phyloP scores from a whole-genome alignment of 2,888 invertebrate species.

The Pherbina coryleti region DNA sequence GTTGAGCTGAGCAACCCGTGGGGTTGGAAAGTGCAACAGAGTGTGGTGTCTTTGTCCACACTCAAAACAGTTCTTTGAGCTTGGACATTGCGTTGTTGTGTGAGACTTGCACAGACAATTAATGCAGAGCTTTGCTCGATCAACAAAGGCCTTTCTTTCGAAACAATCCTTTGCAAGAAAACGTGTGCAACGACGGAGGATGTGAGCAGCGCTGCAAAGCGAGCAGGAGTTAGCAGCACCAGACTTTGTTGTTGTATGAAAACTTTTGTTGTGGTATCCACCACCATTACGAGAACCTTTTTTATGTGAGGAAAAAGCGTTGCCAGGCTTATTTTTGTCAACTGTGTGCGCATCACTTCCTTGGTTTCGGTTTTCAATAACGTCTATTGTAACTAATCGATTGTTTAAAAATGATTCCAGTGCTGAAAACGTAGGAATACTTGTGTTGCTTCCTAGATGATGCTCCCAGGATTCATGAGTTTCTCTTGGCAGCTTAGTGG shows the following conservation, averaged over 20 bases:
- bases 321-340: background rate
- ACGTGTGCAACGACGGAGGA: conserved; percentile 25
- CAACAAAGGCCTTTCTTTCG: background rate
- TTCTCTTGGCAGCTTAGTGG: conserved; percentile 28
- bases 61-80: background rate
- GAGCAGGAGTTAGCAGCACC: background rate
- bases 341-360: background rate
- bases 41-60: background rate
- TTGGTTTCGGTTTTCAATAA: conserved; percentile 5
- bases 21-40: background rate
- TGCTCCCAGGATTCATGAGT: conserved; percentile 36
- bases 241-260: background rate
- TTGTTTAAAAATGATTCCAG: conserved; percentile 17
- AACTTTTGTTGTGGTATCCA: background rate
- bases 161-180: background rate
- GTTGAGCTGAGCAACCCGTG: background rate
- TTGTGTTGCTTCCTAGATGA: conserved; percentile 26
- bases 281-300: background rate
- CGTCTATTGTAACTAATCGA: conserved; percentile 23
- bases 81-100: background rate
- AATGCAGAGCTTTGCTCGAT: background rate
- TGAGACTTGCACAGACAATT: background rate
- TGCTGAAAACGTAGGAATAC: conserved; percentile 24
- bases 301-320: background rate
- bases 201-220: conserved; percentile 24